These are phyloP conservation scores for Hycleus cichorii DNA, from an alignment of 1,140 invertebrate genomes.

Conservation along the genomic window DNA sequence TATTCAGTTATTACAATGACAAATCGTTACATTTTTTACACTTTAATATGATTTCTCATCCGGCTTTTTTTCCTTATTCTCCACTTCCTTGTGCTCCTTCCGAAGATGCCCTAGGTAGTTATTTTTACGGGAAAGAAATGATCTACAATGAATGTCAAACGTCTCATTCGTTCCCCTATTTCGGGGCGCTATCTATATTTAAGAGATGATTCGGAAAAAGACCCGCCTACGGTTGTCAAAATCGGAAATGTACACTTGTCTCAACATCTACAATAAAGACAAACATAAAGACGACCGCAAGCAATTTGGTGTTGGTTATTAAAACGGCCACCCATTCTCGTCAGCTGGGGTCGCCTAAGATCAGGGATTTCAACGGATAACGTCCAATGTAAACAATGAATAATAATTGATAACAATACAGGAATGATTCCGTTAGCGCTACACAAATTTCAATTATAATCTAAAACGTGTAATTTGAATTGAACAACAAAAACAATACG, in stretches of 20 bases:
- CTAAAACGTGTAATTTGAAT: not conserved
- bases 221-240: too few species aligned
- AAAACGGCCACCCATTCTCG: constrained; percentile 9
- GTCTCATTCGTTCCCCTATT: too few species aligned
- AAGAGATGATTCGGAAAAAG: too few species aligned
- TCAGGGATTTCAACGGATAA: not conserved
- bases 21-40: constrained; percentile 5
- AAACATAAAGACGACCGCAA: constrained; percentile 16
- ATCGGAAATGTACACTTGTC: too few species aligned
- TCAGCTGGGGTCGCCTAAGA: constrained; percentile 10
- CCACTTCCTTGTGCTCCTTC: too few species aligned
- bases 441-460: not conserved
- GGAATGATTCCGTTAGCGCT: not conserved
- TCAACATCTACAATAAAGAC: constrained; percentile 5
- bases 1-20: constrained; percentile 14
- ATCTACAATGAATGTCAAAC: not conserved
- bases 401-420: not conserved
- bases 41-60: too few species aligned
- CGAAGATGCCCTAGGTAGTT: too few species aligned
- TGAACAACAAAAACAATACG: not conserved
- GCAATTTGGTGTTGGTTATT: constrained; percentile 15
- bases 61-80: too few species aligned
- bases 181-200: too few species aligned
- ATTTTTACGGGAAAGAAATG: not conserved
- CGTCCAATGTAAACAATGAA: constrained; percentile 6